These are phyloP conservation scores for Cryptoprocta ferox DNA, from an alignment of 2,797 vertebrate genomes.

Conservation along the genomic window DNA sequence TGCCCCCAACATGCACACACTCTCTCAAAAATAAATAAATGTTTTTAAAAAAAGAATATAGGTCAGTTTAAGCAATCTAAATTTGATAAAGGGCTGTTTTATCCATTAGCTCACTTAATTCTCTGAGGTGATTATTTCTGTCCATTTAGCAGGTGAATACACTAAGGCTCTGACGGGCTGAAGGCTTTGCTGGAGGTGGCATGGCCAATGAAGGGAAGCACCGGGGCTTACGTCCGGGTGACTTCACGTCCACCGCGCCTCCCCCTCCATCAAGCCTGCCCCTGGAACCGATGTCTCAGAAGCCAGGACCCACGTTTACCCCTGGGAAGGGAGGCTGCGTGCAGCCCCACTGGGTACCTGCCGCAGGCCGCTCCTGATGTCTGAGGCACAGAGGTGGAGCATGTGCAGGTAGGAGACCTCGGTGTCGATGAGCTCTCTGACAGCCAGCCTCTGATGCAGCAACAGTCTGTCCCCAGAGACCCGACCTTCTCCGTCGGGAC, in stretches of 20 bases:
- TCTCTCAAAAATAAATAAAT: too few species aligned
- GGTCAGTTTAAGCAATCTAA: not conserved
- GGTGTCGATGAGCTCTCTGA: slow-evolving; percentile 92
- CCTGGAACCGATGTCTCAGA: not conserved
- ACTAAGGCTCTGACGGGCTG: not conserved
- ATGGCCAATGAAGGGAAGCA: not conserved
- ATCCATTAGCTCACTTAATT: not conserved
- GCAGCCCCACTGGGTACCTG: slow-evolving; percentile 81
- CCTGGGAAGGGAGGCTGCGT: not conserved
- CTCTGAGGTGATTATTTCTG: not conserved
- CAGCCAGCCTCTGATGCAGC: slow-evolving; percentile 89
- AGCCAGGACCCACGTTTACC: not conserved
- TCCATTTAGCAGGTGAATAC: not conserved
- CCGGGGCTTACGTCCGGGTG: not conserved
- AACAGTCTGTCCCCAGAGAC: slow-evolving; percentile 81
- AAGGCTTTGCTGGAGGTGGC: not conserved
- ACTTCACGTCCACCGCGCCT: not conserved
- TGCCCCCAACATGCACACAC: too few species aligned
- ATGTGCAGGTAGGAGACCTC: slow-evolving; percentile 93
- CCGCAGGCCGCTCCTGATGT: slow-evolving; percentile 90
- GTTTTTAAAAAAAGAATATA: not conserved
- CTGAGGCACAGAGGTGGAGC: slow-evolving; percentile 88
- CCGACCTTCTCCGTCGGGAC: not conserved
- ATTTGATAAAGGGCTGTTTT: not conserved
- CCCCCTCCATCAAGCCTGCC: not conserved